Base-by-base conservation (phyloP, 2,113 vertebrate genomes). In the Chitala chitala region DNA sequence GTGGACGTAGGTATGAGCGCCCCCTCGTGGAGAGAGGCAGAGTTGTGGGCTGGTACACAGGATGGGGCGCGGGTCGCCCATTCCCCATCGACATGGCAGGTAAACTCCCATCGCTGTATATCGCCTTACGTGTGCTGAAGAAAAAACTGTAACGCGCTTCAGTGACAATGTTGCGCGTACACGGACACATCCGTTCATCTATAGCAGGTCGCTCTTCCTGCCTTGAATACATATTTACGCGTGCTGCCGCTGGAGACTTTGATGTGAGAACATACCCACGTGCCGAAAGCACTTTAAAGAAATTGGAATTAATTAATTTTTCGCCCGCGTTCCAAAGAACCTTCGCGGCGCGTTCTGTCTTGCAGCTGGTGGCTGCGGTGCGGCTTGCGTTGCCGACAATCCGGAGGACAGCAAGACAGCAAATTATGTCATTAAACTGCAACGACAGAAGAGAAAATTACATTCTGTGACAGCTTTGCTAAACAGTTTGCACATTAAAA, bases 41-140 rank as follows among this genome's bases (percentile, higher is more conserved):
- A 24, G 93, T 94, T 0, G 92, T 94, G 0, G 90, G 92, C 58
- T 94, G 93, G 92, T 94, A 94, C 82, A 93, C 92, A 0, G 92
- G 92, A 80, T 94, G 92, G 92, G 88, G 90, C 80, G 90, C 89
- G 58, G 92, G 91, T 83, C 83, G 93, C 77, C 91, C 88, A 10
- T 94, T 94, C 9, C 91, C 91, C 12, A 91, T 92, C 1, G 93
- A 94, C 82, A 94, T 94, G 93, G 93, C 93, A 80, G 93, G 93
- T 92, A 76, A 87, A 90, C 17, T 1, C 15, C 29, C 13, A 5
- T 0, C 2, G 55, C 40, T 46, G 40, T 40, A 38, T 6, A 48
- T 68, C 2, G 55, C 40, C 31, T 22, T 40, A 38, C 6, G 29
- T 68, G 63, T 10, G 22, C 8, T 17, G 38, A 12, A 22, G 63